A percentile compares a stretch with the other conserved stretches of the same genome.
Conservation (phyloP, 2,113 vertebrate species). For the Anoplopoma fimbria region DNA sequence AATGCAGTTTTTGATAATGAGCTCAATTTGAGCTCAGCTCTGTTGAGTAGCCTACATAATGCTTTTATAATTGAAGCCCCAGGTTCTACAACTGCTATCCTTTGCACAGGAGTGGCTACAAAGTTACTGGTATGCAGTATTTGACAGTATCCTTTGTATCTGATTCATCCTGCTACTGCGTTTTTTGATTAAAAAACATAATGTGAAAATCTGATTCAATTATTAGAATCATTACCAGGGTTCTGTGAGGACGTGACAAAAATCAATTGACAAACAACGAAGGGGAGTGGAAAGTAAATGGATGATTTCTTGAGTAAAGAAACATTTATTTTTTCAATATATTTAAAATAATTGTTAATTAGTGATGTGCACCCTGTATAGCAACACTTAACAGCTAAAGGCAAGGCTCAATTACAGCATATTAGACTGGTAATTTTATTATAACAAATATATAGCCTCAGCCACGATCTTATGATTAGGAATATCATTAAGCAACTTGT, state of each 20-base stretch:
- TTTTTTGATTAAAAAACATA: no score
- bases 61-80: conserved; percentile 18
- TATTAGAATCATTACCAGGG: background rate
- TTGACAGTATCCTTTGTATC: background rate
- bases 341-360: conserved; percentile 10
- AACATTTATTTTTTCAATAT: no score
- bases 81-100: background rate
- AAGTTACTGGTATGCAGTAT: no score
- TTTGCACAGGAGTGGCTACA: background rate
- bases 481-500: conserved; percentile 42
- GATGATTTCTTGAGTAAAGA: background rate
- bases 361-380: background rate
- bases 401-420: conserved; percentile 29
- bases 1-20: background rate
- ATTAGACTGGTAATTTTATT: conserved; percentile 45
- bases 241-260: background rate
- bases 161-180: background rate
- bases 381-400: conserved; percentile 15
- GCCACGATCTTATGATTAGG: conserved; percentile 31
- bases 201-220: no score
- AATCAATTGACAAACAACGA: background rate
- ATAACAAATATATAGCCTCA: conserved; percentile 31
- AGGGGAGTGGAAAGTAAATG: background rate
- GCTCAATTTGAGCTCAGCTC: no score
- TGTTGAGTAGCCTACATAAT: conserved; percentile 23